A percentile compares a stretch with the other conserved stretches of the same genome.
Evolutionary conservation across 2,113 vertebrate species (phyloP).

Genomic region (Ascaphus truei): DNA sequence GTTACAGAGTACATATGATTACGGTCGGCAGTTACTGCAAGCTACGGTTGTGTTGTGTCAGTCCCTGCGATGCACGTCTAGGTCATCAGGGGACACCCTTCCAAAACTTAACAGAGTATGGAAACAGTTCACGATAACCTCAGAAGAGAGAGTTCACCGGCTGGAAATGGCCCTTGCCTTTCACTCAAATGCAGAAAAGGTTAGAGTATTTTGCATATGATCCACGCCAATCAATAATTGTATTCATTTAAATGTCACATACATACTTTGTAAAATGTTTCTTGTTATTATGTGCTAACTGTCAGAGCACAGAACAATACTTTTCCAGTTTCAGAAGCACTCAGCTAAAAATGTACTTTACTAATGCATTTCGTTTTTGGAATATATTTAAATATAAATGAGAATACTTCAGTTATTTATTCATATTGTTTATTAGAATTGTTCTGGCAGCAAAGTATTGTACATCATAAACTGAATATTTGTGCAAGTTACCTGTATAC

Average conservation of each 20-base stretch:
- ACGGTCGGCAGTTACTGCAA: constrained; percentile 93
- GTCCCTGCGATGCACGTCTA: constrained; percentile 89
- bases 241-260: constrained; percentile 6
- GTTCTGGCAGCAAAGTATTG: too few relatives aligned
- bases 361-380: too few relatives aligned
- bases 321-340: neutral
- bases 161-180: constrained; percentile 86
- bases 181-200: constrained; percentile 85
- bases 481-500: too few relatives aligned
- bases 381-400: neutral
- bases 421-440: neutral
- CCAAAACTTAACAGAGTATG: constrained; percentile 91
- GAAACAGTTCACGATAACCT: constrained; percentile 92
- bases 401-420: too few relatives aligned
- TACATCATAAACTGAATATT: too few relatives aligned
- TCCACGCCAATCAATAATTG: neutral
- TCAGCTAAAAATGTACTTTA: too few relatives aligned
- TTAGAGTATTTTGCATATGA: constrained; percentile 43
- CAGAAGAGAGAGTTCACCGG: constrained; percentile 85
- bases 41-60: constrained; percentile 95
- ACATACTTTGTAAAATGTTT: neutral
- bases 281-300: neutral
- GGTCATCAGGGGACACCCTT: constrained; percentile 92
- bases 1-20: constrained; percentile 91
- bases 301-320: neutral